phyloP scores from a whole-genome alignment of 1,140 invertebrate genomes.

The Hycleus cichorii region DNA sequence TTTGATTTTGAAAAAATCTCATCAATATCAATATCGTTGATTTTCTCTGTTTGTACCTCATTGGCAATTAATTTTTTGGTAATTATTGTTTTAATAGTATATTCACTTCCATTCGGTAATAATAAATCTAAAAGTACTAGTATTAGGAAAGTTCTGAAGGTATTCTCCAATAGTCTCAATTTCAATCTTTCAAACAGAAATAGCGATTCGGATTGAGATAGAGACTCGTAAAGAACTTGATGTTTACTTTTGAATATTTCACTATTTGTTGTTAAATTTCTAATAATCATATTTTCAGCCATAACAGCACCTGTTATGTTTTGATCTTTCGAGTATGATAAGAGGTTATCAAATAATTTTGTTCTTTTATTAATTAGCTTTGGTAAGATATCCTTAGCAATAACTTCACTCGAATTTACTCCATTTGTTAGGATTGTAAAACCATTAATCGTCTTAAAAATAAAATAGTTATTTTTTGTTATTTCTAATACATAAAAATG shows the following conservation, averaged over 20 bases:
- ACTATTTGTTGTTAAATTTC: conserved; percentile 16
- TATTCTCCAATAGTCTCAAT: no score
- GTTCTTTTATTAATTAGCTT: conserved; percentile 21
- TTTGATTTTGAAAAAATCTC: conserved; percentile 8
- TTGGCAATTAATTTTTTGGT: conserved; percentile 16
- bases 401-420: conserved; percentile 15
- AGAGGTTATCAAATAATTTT: conserved; percentile 27
- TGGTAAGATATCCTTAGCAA: conserved; percentile 13
- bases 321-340: conserved; percentile 25
- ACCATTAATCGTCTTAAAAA: conserved; percentile 22
- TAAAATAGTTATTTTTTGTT: not conserved
- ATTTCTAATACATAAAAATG: not conserved
- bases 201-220: not conserved
- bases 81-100: conserved; percentile 5
- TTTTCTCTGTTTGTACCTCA: conserved; percentile 7
- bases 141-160: not conserved
- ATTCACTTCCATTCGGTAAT: conserved; percentile 11
- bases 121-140: conserved; percentile 22
- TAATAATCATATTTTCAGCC: conserved; percentile 10
- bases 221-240: no score
- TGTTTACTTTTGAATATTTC: conserved; percentile 22
- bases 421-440: conserved; percentile 14
- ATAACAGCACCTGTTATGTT: conserved; percentile 20
- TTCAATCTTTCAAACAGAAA: not conserved
- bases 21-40: conserved; percentile 20